Percentiles rank a stretch among this genome's conserved stretches.
Evolutionary conservation across 2,113 vertebrate genomes (phyloP).

Genomic region (Hippocampus comes): DNA sequence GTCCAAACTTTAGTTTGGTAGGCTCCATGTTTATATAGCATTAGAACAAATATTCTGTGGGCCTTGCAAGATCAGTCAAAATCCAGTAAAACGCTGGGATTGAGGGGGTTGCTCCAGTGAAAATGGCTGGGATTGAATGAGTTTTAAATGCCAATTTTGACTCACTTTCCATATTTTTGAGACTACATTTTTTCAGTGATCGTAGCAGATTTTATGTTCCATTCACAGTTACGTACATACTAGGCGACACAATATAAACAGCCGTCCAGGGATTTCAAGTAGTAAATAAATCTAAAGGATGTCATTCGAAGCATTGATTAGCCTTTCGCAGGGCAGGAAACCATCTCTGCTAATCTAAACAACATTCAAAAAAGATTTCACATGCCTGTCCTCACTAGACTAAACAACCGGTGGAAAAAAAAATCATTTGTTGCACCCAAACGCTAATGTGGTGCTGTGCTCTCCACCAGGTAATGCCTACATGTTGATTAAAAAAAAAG

Average conservation of each 20-base stretch:
- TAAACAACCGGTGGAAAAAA: neutral
- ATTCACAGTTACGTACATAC: neutral
- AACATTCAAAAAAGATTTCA: neutral
- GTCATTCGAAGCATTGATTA: neutral
- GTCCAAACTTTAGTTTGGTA: too few species aligned
- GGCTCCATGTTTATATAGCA: too few species aligned
- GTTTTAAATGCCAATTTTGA: neutral
- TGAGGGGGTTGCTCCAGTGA: too few species aligned
- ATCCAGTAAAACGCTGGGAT: too few species aligned
- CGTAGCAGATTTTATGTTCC: neutral
- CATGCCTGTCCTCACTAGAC: neutral
- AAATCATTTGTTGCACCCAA: neutral
- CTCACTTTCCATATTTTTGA: too few species aligned
- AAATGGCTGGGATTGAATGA: too few species aligned
- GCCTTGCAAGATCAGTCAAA: too few species aligned
- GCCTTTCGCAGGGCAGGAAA: neutral
- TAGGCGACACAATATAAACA: neutral
- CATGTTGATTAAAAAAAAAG: neutral
- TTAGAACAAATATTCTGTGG: too few species aligned
- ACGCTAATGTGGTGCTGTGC: neutral
- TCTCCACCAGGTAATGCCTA: neutral
- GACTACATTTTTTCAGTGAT: neutral
- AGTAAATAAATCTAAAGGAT: neutral
- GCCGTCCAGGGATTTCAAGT: neutral
- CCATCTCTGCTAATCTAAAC: neutral